These are phyloP conservation scores for Sicus ferrugineus DNA, from an alignment of 2,888 invertebrate genomes.

Conservation along the genomic window DNA sequence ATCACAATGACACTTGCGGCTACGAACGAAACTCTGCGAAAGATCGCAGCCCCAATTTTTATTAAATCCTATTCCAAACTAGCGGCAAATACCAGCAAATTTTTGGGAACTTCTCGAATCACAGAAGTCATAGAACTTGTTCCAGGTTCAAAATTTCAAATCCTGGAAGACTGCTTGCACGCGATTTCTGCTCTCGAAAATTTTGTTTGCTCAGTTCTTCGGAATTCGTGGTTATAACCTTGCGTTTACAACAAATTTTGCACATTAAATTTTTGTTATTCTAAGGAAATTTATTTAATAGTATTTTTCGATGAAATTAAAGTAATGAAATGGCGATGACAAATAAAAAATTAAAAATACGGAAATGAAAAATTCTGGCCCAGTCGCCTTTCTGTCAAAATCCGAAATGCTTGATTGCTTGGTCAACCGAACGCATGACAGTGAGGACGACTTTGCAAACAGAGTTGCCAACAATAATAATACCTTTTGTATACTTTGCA, in stretches of 20 bases:
- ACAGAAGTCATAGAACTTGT: conserved; percentile 9
- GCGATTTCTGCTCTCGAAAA: conserved; percentile 22
- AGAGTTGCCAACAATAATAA: neutral
- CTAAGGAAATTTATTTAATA: conserved; percentile 19
- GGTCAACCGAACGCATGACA: conserved; percentile 20
- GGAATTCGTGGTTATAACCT: conserved; percentile 8
- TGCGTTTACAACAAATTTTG: conserved; percentile 27
- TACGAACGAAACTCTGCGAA: neutral
- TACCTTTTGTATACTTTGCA: too few relatives aligned
- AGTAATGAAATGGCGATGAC: conserved; percentile 33
- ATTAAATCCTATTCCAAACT: neutral
- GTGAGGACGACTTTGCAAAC: neutral
- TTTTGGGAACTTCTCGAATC: neutral
- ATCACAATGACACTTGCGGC: neutral
- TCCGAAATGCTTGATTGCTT: conserved; percentile 35
- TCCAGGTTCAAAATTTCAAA: neutral
- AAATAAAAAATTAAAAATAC: conserved; percentile 35
- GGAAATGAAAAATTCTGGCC: conserved; percentile 37
- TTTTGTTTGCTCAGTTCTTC: conserved; percentile 10
- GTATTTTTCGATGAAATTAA: conserved; percentile 32
- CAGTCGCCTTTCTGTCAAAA: conserved; percentile 31
- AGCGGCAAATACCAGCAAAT: neutral
- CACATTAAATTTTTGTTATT: conserved; percentile 26
- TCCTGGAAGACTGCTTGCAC: conserved; percentile 12
- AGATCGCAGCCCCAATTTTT: neutral